Conservation (phyloP, 2,113 vertebrate genomes). For the Leucopsar rothschildi region DNA sequence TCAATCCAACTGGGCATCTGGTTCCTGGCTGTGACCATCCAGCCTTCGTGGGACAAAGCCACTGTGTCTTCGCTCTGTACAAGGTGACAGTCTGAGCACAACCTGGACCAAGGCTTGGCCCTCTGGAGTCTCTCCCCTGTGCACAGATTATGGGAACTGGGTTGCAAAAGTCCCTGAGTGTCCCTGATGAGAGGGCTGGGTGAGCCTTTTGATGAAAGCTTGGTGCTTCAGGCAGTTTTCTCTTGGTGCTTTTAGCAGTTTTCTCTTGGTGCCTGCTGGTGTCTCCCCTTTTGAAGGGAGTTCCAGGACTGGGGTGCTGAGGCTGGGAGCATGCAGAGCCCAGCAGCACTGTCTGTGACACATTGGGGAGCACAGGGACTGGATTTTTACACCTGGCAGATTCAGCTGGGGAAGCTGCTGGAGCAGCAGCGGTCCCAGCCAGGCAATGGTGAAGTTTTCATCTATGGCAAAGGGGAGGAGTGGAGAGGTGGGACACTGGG, state of each 20-base stretch:
- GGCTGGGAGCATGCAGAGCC: background rate
- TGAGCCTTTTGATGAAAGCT: background rate
- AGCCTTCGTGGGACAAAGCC: background rate
- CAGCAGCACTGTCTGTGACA: background rate
- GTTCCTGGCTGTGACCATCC: background rate
- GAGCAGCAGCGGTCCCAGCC: background rate
- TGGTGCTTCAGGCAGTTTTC: background rate
- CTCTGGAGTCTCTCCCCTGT: background rate
- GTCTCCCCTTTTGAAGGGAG: background rate
- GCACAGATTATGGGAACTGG: background rate
- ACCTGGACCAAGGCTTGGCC: background rate
- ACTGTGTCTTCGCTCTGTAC: background rate
- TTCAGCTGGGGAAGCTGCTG: background rate
- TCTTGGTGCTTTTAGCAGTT: background rate
- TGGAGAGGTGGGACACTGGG: background rate
- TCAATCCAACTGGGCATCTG: background rate
- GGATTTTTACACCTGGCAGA: background rate
- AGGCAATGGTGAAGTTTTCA: background rate
- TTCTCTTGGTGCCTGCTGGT: background rate
- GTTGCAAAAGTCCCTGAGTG: slow-evolving; percentile 16
- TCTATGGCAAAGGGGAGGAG: background rate
- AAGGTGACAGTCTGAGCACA: background rate
- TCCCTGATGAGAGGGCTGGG: background rate
- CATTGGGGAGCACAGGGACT: background rate
- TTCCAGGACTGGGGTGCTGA: background rate